Percentiles rank a stretch among this genome's conserved stretches.
phyloP scores from a whole-genome alignment of 1,140 invertebrate genomes.

The Pachypeltis micranthus region DNA sequence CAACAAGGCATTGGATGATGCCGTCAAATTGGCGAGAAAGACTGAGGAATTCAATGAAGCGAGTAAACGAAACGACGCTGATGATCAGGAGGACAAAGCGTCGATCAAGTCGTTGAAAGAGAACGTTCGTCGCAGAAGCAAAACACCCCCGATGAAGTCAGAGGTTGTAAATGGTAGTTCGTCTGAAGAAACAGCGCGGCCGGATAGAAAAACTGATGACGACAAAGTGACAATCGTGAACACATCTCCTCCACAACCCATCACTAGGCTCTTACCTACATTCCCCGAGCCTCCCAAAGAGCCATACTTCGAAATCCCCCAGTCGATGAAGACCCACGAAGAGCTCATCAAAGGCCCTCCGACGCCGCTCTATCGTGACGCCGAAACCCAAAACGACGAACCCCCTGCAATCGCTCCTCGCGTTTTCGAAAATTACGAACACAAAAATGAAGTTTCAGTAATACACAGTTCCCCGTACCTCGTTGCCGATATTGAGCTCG shows the following conservation, averaged over 20 bases:
- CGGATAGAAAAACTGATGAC: neutral
- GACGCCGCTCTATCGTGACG: neutral
- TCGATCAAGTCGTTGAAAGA: neutral
- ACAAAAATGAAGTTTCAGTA: neutral
- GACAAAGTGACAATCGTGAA: neutral
- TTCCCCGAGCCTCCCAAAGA: neutral
- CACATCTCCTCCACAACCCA: neutral
- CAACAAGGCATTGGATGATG: constrained; percentile 8
- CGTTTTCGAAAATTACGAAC: neutral
- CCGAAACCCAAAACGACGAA: neutral
- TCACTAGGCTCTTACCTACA: neutral
- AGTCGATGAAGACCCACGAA: neutral
- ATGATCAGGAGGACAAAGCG: neutral
- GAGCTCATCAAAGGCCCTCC: neutral
- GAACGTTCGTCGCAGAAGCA: neutral
- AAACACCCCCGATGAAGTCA: neutral
- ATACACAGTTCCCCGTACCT: neutral
- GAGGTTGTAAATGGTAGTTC: neutral
- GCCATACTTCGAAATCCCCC: neutral
- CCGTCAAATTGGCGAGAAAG: constrained; percentile 3
- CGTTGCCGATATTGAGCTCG: neutral
- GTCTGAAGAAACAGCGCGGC: neutral
- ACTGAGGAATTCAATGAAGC: neutral
- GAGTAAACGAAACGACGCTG: neutral
- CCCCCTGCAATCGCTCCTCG: neutral